Evolutionary conservation across 2,888 invertebrate genomes (phyloP), one percentile per base, ranked within the genome.

Genomic region (Standfussiana lucernea): DNA sequence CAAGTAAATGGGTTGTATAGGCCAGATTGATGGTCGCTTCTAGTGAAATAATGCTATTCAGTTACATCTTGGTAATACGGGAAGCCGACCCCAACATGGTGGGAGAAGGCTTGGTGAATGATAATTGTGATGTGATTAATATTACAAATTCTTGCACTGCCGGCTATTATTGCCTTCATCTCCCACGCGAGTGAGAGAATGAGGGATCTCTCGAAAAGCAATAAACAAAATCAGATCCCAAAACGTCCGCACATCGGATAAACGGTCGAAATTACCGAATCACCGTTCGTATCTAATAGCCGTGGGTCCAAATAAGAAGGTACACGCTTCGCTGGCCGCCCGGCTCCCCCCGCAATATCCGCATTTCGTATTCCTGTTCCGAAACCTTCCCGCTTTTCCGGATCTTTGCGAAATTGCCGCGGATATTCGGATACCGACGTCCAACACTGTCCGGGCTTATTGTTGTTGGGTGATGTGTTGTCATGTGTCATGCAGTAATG

Each of bases 281-380:
- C 88, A 89, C 90, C 82, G 90, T 90, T 88, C 82, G 86, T 88
- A 86, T 90, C 87, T 91, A 93, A 94, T 92, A 89, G 91, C 88
- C 86, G 88, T 84, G 72, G 74, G 67, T 86, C 86, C 90, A 89
- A 91, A 91, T 89, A 92, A 91, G 90, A 90, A 91, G 90, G 89
- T 85, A 90, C 92, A 83, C 88, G 89, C 86, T 86, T 82, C 79
- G 83, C 79, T 86, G 84, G 79, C 62, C 83, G 69, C 59, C 79
- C 75, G 79, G 61, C 83, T 67, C 59, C 79, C 75, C 68, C 88
- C 86, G 91, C 90, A 92, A 93, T 92, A 93, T 92, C 92, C 92
- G 92, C 89, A 89, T 89, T 92, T 88, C 78, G 92, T 92, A 92
- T 91, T 93, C 91, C 88, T 83, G 88, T 86, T 88, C 89, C 90